Evolutionary conservation across 2,797 vertebrate genomes (phyloP).

Genomic region (Catharus ustulatus): DNA sequence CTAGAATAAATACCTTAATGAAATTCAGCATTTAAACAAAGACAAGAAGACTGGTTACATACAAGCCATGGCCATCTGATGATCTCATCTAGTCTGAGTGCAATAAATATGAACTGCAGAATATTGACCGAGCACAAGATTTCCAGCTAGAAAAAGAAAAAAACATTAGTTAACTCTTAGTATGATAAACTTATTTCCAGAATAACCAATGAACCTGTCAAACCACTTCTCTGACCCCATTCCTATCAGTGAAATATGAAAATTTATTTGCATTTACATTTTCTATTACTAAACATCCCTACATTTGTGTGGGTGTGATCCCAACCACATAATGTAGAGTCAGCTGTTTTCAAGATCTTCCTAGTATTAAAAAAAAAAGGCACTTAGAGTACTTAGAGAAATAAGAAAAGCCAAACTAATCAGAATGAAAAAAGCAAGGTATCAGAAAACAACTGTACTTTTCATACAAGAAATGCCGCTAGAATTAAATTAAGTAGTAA

Average conservation of each 20-base stretch:
- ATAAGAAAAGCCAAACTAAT: neutral
- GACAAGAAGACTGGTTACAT: slow-evolving; percentile 65
- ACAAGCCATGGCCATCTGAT: slow-evolving; percentile 99
- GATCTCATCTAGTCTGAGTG: slow-evolving; percentile 92
- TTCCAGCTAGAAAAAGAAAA: slow-evolving; percentile 86
- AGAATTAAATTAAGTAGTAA: neutral
- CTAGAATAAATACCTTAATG: neutral
- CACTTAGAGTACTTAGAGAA: neutral
- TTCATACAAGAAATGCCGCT: neutral
- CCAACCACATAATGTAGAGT: neutral
- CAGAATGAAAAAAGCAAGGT: neutral
- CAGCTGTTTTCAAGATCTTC: neutral
- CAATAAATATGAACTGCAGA: slow-evolving; percentile 99
- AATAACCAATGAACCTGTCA: neutral
- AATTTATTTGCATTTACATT: neutral
- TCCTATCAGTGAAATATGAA: neutral
- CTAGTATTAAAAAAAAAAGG: neutral
- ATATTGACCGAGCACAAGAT: slow-evolving; percentile 98
- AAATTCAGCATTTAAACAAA: neutral
- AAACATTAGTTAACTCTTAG: neutral
- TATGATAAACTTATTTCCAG: neutral
- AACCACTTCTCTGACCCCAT: neutral
- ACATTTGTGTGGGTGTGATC: neutral
- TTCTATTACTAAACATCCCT: neutral
- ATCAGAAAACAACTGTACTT: neutral